These are phyloP conservation scores for Geopemphigus sp. DNA, from an alignment of 1,140 invertebrate species.

Conservation along the genomic window DNA sequence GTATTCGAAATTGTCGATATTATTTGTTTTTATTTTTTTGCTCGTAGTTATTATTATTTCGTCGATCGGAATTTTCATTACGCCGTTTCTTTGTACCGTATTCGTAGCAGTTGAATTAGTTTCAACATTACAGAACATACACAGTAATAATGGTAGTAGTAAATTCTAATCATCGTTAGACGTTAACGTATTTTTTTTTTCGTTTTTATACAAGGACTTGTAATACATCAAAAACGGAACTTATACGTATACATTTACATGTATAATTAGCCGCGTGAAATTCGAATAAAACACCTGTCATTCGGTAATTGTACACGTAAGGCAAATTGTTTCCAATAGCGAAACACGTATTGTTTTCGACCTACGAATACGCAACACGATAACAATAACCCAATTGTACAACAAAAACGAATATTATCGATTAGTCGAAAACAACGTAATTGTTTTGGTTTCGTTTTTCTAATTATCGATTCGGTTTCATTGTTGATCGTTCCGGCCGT, in stretches of 20 bases:
- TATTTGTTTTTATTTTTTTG: not conserved
- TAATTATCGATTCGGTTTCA: constrained; percentile 14
- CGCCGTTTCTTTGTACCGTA: not conserved
- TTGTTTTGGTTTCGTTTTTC: not conserved
- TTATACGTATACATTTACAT: constrained; percentile 10
- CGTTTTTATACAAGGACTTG: not conserved
- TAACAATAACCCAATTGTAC: constrained; percentile 30
- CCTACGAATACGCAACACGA: not conserved
- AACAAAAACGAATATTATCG: constrained; percentile 18
- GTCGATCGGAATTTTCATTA: constrained; percentile 6
- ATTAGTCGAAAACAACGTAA: not conserved
- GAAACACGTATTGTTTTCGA: constrained; percentile 7
- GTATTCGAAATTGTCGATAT: not conserved
- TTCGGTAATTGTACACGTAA: not conserved
- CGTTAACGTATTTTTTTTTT: constrained; percentile 3
- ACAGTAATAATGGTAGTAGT: not conserved
- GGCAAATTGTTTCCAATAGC: constrained; percentile 34
- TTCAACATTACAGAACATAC: not conserved
- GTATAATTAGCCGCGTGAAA: not conserved
- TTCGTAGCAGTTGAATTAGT: not conserved
- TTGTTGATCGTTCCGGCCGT: no score
- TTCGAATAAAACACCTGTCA: constrained; percentile 18
- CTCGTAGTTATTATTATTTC: not conserved
- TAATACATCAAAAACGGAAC: not conserved
- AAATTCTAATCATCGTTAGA: constrained; percentile 12